These are phyloP conservation scores for Helleia helle DNA, from an alignment of 2,888 invertebrate genomes.

Conservation along the genomic window DNA sequence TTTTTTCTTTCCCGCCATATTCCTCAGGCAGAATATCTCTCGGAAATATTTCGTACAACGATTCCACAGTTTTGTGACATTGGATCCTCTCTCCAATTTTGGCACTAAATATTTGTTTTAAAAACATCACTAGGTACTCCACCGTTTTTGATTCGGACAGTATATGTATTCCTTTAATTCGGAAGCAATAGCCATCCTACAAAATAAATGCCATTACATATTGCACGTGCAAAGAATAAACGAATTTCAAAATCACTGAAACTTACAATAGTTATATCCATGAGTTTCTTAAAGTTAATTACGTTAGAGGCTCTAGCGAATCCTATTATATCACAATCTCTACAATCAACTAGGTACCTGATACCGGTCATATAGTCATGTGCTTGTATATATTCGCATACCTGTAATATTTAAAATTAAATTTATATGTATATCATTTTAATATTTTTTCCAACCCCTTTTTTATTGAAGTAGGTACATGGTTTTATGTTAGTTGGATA, in stretches of 20 bases:
- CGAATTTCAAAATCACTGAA: too few relatives aligned
- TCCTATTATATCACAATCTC: neutral
- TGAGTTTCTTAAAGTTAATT: conserved; percentile 3
- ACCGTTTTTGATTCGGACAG: neutral
- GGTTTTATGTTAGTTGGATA: too few relatives aligned
- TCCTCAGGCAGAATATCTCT: conserved; percentile 1
- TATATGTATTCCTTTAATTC: conserved; percentile 1
- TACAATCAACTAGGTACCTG: neutral
- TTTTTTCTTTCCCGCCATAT: neutral
- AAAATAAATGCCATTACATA: neutral
- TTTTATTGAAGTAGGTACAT: too few relatives aligned
- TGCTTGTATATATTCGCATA: conserved; percentile 1
- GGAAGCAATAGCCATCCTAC: conserved; percentile 1
- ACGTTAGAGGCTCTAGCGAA: neutral
- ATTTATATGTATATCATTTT: too few relatives aligned
- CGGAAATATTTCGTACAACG: neutral
- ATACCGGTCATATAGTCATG: conserved; percentile 1
- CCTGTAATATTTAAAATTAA: neutral
- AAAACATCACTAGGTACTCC: neutral
- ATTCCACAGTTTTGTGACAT: neutral
- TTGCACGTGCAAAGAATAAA: too few relatives aligned
- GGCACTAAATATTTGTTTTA: neutral
- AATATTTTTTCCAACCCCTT: too few relatives aligned
- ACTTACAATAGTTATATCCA: conserved; percentile 1
- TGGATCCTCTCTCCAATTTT: conserved; percentile 1